Percentiles rank a stretch among this genome's conserved stretches.
Evolutionary conservation across 2,113 vertebrate genomes (phyloP).

Genomic region (Paraplagusia blochii): DNA sequence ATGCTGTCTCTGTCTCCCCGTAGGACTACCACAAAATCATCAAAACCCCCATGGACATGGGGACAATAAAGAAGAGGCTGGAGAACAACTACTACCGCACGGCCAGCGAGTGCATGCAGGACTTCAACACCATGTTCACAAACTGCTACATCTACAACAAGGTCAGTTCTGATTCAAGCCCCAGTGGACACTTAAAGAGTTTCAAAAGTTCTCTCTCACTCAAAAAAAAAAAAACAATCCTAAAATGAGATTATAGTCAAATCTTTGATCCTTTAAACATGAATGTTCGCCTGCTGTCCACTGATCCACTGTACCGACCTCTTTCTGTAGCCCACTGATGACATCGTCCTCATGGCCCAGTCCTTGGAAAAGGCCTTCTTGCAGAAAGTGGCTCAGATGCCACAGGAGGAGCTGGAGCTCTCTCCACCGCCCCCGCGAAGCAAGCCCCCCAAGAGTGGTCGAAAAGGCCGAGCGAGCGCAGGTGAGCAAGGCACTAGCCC

Average conservation of each 20-base stretch:
- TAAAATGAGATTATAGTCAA: too few species aligned
- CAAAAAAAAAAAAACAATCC: too few species aligned
- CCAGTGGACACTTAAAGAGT: too few species aligned
- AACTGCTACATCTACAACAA: constrained; percentile 98
- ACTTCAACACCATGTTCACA: constrained; percentile 98
- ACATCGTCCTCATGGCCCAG: constrained; percentile 94
- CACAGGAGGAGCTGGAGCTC: constrained; percentile 86
- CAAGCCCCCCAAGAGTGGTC: constrained; percentile 80
- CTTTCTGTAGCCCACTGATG: constrained; percentile 82
- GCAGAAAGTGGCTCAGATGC: constrained; percentile 94
- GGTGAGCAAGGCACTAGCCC: constrained; percentile 44
- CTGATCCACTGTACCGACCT: not conserved
- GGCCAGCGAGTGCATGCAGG: constrained; percentile 91
- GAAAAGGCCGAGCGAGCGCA: constrained; percentile 73
- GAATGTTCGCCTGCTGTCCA: too few species aligned
- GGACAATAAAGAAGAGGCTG: constrained; percentile 87
- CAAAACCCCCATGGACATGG: constrained; percentile 95
- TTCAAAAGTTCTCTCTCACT: too few species aligned
- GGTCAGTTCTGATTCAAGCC: too few species aligned
- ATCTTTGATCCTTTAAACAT: too few species aligned
- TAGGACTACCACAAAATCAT: constrained; percentile 97
- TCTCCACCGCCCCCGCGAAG: constrained; percentile 79
- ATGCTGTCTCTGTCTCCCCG: not conserved
- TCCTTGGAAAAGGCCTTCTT: constrained; percentile 92
- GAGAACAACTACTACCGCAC: constrained; percentile 89